phyloP scores from a whole-genome alignment of 2,888 invertebrate species.

The Flexamia atlantica region DNA sequence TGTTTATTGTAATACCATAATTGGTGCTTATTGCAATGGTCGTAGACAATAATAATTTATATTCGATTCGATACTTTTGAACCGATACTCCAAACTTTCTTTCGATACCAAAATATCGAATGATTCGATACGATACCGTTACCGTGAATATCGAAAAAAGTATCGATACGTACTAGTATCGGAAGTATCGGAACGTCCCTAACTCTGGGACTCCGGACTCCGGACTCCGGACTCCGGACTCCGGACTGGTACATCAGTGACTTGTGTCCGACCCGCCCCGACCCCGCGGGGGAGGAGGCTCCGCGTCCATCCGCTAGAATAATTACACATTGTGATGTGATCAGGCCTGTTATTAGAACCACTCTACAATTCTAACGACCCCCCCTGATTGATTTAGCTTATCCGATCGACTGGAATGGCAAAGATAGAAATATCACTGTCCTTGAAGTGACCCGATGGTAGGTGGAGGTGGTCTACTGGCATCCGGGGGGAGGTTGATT shows the following conservation, averaged over 20 bases:
- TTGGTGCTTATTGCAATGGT: no score
- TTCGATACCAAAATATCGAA: no score
- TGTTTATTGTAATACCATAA: no score
- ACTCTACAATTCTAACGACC: conserved; percentile 56
- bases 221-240: no score
- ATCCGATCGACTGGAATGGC: conserved; percentile 57
- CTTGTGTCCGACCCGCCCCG: conserved; percentile 10
- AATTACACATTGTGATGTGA: conserved; percentile 62
- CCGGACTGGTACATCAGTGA: conserved; percentile 11
- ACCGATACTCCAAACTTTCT: no score
- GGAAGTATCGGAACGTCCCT: no score
- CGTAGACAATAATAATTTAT: no score
- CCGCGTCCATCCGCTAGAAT: conserved; percentile 51
- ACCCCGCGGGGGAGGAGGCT: conserved; percentile 12
- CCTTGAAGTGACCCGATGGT: conserved; percentile 38
- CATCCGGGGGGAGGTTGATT: no score
- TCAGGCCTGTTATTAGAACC: conserved; percentile 57
- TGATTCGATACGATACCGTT: no score
- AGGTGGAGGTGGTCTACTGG: background rate
- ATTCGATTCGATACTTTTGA: no score
- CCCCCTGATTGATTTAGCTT: conserved; percentile 59
- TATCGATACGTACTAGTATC: no score
- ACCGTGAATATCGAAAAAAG: no score
- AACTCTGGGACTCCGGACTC: background rate
- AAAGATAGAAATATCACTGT: conserved; percentile 62